Percentiles rank a stretch among this genome's conserved stretches.
These are phyloP conservation scores for Hemitrygon akajei DNA, from an alignment of 2,797 vertebrate species.

Conservation along the genomic window DNA sequence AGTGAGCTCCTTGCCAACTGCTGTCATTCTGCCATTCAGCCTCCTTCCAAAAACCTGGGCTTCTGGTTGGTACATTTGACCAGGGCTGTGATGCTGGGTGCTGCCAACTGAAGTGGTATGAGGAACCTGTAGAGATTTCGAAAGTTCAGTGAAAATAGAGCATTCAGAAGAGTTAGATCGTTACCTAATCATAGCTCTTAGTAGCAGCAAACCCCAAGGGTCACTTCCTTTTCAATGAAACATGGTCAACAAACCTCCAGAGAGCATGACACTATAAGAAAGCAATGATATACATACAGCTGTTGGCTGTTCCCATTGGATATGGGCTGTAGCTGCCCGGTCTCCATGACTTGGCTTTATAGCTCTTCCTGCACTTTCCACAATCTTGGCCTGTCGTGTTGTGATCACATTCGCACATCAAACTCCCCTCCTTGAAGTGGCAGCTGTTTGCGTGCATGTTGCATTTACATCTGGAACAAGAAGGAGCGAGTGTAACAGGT, in stretches of 20 bases:
- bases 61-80: background rate
- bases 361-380: slow-evolving; percentile 87
- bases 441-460: slow-evolving; percentile 91
- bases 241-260: background rate
- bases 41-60: background rate
- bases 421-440: slow-evolving; percentile 76
- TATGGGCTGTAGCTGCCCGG: slow-evolving; percentile 86
- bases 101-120: background rate
- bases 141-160: background rate
- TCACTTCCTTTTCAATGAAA: background rate
- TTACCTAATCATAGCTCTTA: too few species aligned
- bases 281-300: slow-evolving; percentile 66
- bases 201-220: background rate
- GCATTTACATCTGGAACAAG: slow-evolving; percentile 80
- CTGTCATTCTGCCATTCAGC: background rate
- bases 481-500: slow-evolving; percentile 25
- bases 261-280: background rate
- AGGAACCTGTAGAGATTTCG: background rate
- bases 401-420: slow-evolving; percentile 95
- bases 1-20: background rate
- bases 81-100: background rate
- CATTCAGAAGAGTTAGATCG: background rate
- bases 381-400: slow-evolving; percentile 97
- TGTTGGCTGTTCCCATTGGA: slow-evolving; percentile 83
- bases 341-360: slow-evolving; percentile 87